Evolutionary conservation across 2,888 invertebrate genomes (phyloP).

Genomic region (Agrochola circellaris): DNA sequence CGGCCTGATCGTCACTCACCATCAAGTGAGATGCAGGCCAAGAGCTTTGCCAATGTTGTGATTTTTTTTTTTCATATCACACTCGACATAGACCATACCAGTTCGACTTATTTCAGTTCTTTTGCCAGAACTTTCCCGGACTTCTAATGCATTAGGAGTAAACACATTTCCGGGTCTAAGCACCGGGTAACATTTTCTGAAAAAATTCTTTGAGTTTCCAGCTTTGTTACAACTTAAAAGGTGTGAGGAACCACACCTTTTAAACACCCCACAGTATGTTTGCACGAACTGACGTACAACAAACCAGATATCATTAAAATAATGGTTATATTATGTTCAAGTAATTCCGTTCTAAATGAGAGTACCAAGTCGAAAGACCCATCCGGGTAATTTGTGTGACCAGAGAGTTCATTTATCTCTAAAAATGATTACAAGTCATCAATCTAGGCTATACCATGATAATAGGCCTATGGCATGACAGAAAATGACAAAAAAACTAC

Average conservation of each 20-base stretch:
- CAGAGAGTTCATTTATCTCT: background rate
- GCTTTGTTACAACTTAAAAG: background rate
- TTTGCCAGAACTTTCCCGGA: background rate
- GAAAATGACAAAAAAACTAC: conserved; percentile 28
- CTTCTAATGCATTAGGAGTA: background rate
- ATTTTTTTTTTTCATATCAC: background rate
- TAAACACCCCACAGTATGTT: background rate
- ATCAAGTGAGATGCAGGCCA: too few relatives aligned
- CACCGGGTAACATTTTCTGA: too few relatives aligned
- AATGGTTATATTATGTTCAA: background rate
- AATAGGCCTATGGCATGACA: conserved; percentile 25
- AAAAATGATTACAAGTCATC: conserved; percentile 17
- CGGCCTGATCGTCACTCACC: too few relatives aligned
- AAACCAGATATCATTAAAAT: background rate
- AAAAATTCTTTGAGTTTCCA: background rate
- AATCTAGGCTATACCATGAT: conserved; percentile 10
- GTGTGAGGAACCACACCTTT: conserved; percentile 9
- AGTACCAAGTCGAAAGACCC: background rate
- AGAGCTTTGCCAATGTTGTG: too few relatives aligned
- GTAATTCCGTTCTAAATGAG: conserved; percentile 16
- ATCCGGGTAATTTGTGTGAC: background rate
- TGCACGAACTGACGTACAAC: too few relatives aligned
- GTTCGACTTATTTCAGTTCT: background rate
- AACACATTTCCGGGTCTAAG: background rate
- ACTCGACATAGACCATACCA: background rate